Percentiles rank a stretch among this genome's conserved stretches.
Conservation (phyloP, 2,797 vertebrate species). For the Brotula barbata region DNA sequence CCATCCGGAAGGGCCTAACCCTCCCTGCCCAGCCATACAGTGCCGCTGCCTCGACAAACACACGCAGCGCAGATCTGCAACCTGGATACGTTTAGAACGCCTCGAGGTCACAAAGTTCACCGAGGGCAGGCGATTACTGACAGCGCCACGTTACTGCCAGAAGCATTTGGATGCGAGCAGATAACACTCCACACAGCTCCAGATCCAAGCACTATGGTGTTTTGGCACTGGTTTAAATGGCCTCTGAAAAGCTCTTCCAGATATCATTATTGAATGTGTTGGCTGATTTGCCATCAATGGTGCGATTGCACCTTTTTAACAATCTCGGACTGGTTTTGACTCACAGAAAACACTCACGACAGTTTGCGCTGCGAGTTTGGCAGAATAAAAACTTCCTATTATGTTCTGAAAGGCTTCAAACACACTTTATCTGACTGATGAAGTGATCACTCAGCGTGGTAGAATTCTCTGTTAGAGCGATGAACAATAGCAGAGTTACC, state of each 20-base stretch:
- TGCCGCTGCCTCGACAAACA: not conserved
- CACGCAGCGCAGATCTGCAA: constrained; percentile 10
- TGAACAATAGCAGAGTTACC: constrained; percentile 38
- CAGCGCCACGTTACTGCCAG: constrained; percentile 26
- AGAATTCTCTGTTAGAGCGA: constrained; percentile 21
- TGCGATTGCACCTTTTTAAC: constrained; percentile 55
- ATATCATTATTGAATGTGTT: constrained; percentile 62
- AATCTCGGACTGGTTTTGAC: constrained; percentile 61
- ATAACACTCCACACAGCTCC: constrained; percentile 27
- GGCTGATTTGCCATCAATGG: constrained; percentile 51
- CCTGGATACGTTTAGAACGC: constrained; percentile 25
- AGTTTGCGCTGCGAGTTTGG: constrained; percentile 42
- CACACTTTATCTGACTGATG: constrained; percentile 44
- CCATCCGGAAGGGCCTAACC: constrained; percentile 39
- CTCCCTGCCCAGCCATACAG: constrained; percentile 26
- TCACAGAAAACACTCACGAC: constrained; percentile 43
- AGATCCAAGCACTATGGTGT: constrained; percentile 61
- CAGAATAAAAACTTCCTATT: constrained; percentile 59
- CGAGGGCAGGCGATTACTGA: constrained; percentile 19
- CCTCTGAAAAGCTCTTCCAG: constrained; percentile 59
- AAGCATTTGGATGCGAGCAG: constrained; percentile 41
- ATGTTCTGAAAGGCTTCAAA: constrained; percentile 57
- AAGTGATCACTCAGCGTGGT: constrained; percentile 32
- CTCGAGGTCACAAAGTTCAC: constrained; percentile 41
- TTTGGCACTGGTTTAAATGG: constrained; percentile 66